Percentiles rank a stretch among this genome's conserved stretches.
Conservation (phyloP, 2,888 invertebrate species). For the Ferdinandea cuprea region DNA sequence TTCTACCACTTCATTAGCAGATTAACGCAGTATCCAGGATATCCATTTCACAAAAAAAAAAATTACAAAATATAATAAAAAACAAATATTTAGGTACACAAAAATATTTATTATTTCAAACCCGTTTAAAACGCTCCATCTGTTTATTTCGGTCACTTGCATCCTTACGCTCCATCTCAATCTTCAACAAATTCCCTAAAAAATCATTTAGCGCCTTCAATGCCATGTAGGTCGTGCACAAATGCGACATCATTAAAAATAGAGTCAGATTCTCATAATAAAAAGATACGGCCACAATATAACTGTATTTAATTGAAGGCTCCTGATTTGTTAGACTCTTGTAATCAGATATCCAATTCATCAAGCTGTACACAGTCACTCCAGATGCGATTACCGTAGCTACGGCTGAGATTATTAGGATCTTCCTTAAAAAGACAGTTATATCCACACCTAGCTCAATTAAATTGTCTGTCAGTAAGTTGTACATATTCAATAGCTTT, state of each 20-base stretch:
- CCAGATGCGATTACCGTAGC: not conserved
- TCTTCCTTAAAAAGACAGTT: slow-evolving; percentile 31
- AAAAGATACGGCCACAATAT: slow-evolving; percentile 21
- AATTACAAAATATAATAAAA: no score
- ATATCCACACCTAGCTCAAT: slow-evolving; percentile 70
- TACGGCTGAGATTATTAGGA: slow-evolving; percentile 6
- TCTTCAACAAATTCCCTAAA: not conserved
- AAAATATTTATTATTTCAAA: no score
- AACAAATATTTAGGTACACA: no score
- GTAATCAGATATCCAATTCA: not conserved
- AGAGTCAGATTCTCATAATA: slow-evolving; percentile 32
- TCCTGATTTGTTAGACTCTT: slow-evolving; percentile 15
- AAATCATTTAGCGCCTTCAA: slow-evolving; percentile 22
- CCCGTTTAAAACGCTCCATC: no score
- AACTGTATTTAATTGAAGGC: slow-evolving; percentile 14
- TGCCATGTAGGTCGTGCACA: slow-evolving; percentile 4
- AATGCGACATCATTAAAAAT: not conserved
- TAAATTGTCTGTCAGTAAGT: slow-evolving; percentile 57
- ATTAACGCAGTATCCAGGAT: no score
- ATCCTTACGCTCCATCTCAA: not conserved
- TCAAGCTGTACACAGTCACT: not conserved
- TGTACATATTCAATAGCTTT: slow-evolving; percentile 64
- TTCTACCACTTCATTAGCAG: no score
- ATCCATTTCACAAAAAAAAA: no score
- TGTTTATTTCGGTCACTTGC: not conserved